Conservation (phyloP, 2,113 vertebrate genomes). For the Lanius ludovicianus region DNA sequence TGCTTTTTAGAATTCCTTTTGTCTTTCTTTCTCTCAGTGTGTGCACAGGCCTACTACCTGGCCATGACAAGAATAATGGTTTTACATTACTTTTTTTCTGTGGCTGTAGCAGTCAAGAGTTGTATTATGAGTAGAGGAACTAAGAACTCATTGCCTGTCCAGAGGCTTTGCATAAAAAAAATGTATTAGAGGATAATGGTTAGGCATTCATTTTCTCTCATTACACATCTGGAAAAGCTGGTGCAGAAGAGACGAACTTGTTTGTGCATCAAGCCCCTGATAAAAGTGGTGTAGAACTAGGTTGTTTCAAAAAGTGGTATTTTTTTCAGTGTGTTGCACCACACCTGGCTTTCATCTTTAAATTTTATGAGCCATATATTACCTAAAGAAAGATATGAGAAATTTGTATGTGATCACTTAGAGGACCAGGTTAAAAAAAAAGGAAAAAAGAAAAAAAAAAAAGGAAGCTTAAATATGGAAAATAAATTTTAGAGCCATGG, state of each 20-base stretch:
- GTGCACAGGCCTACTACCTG: background rate
- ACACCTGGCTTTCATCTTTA: background rate
- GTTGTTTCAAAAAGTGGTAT: background rate
- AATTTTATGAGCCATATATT: background rate
- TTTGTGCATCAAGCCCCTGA: background rate
- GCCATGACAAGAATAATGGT: background rate
- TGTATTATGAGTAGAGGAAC: background rate
- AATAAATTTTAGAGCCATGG: background rate
- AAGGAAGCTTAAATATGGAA: background rate
- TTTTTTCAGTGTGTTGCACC: background rate
- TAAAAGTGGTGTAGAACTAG: background rate
- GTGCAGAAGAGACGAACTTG: background rate
- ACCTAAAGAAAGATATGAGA: background rate
- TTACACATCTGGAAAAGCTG: background rate
- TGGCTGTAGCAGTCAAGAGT: background rate
- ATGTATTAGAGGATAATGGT: background rate
- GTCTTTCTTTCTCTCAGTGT: background rate
- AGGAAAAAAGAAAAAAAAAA: background rate
- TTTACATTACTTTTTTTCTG: background rate
- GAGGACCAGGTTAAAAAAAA: background rate
- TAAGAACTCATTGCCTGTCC: background rate
- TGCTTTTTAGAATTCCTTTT: background rate
- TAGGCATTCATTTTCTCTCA: background rate
- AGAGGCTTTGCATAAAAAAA: background rate
- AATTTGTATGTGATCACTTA: background rate